Percentiles rank a stretch among this genome's conserved stretches.
Evolutionary conservation across 2,113 vertebrate species (phyloP).

Genomic region (Corynorhinus townsendii): DNA sequence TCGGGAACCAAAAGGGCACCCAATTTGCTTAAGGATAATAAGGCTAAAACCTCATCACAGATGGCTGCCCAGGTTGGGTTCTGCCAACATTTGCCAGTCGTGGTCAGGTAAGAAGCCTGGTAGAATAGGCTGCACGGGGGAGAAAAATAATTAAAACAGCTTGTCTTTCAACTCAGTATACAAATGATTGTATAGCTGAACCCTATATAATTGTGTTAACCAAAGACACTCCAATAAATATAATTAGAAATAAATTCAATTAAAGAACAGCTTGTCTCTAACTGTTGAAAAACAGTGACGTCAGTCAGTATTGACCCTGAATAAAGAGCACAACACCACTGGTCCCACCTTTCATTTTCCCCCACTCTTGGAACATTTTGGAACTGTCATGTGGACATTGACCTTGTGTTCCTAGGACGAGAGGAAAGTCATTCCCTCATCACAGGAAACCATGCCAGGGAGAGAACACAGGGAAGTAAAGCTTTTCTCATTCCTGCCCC

Average conservation of each 20-base stretch:
- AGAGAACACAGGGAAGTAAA: not conserved
- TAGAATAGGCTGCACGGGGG: not conserved
- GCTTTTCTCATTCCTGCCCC: not conserved
- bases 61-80: not conserved
- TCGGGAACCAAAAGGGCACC: not conserved
- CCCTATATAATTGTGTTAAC: not conserved
- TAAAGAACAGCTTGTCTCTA: not conserved
- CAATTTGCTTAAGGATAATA: not conserved
- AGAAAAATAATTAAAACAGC: not conserved
- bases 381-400: not conserved
- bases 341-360: too few species aligned
- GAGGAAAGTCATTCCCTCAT: not conserved
- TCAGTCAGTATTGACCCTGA: not conserved
- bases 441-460: not conserved
- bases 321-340: not conserved
- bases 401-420: not conserved
- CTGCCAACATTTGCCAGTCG: not conserved
- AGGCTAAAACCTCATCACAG: not conserved
- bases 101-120: not conserved
- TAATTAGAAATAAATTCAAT: not conserved
- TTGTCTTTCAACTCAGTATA: not conserved
- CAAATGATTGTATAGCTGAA: not conserved
- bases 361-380: not conserved
- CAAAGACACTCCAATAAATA: not conserved
- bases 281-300: conserved; percentile 7